Conservation (phyloP, 2,113 vertebrate species). For the Xiphophorus couchianus region DNA sequence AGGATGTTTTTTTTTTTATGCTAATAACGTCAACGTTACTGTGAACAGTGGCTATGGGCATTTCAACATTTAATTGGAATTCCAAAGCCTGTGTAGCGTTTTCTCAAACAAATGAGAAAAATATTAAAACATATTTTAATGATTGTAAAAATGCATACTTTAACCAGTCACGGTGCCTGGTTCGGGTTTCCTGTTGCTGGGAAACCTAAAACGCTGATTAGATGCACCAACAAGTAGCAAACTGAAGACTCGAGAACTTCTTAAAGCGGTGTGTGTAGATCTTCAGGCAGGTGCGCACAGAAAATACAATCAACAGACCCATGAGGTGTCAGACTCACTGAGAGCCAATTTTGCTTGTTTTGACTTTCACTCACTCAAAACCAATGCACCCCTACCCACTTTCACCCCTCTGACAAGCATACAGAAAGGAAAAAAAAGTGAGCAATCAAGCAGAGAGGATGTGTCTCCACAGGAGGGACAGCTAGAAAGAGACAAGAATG, state of each 20-base stretch:
- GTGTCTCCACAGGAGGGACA: constrained; percentile 61
- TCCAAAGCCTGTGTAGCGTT: background rate
- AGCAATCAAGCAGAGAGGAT: constrained; percentile 67
- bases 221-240: constrained; percentile 15
- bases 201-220: constrained; percentile 30
- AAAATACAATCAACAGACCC: constrained; percentile 50
- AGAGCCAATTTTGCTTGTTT: constrained; percentile 56
- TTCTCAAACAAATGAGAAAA: background rate
- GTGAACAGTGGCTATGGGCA: background rate
- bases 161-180: background rate
- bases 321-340: constrained; percentile 51
- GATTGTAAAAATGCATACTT: background rate
- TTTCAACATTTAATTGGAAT: background rate
- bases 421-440: constrained; percentile 47
- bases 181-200: background rate
- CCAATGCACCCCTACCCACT: constrained; percentile 9
- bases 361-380: constrained; percentile 40
- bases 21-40: background rate
- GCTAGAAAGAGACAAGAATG: constrained; percentile 26
- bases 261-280: constrained; percentile 29
- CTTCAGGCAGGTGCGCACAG: constrained; percentile 16
- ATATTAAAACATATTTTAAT: background rate
- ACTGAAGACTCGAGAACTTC: constrained; percentile 19
- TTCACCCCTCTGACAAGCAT: constrained; percentile 47
- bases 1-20: background rate